A percentile compares a stretch with the other conserved stretches of the same genome.
Evolutionary conservation across 2,888 invertebrate species (phyloP).

Genomic region (Agrochola lychnidis): DNA sequence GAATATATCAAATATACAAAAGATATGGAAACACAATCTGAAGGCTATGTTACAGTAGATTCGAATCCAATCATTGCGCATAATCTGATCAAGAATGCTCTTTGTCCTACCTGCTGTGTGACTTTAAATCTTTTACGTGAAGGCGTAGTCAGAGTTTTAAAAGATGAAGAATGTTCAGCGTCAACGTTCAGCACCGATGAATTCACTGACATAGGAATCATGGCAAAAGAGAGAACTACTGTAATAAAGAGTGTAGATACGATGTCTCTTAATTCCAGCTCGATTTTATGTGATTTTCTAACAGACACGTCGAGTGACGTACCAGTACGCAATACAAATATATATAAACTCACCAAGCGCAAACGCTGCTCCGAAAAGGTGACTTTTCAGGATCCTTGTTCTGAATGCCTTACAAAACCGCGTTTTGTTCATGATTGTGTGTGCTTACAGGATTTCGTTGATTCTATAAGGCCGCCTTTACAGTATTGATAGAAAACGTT

Average conservation of each 20-base stretch:
- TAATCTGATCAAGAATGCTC: conserved; percentile 58
- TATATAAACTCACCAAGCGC: background rate
- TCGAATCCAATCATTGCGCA: conserved; percentile 35
- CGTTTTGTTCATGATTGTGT: conserved; percentile 64
- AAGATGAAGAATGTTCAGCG: conserved; percentile 77
- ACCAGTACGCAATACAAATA: conserved; percentile 4
- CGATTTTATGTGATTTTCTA: conserved; percentile 54
- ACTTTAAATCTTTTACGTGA: conserved; percentile 72
- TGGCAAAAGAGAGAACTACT: conserved; percentile 69
- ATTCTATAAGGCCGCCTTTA: conserved; percentile 78
- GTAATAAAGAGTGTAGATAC: conserved; percentile 50
- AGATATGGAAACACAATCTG: conserved; percentile 69
- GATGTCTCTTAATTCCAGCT: conserved; percentile 50
- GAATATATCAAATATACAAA: conserved; percentile 29
- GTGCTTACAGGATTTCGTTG: conserved; percentile 77
- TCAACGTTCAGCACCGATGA: conserved; percentile 72
- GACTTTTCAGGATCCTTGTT: conserved; percentile 32
- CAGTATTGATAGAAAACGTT: background rate
- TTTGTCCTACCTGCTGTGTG: conserved; percentile 77
- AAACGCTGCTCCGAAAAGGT: conserved; percentile 66
- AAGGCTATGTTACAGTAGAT: conserved; percentile 23
- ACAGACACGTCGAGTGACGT: conserved; percentile 52
- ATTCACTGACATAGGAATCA: conserved; percentile 66
- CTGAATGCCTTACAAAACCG: conserved; percentile 8
- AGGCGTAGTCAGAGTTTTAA: conserved; percentile 70